Evolutionary conservation across 2,888 invertebrate genomes (phyloP).

Genomic region (Tetrapedia diversipes): DNA sequence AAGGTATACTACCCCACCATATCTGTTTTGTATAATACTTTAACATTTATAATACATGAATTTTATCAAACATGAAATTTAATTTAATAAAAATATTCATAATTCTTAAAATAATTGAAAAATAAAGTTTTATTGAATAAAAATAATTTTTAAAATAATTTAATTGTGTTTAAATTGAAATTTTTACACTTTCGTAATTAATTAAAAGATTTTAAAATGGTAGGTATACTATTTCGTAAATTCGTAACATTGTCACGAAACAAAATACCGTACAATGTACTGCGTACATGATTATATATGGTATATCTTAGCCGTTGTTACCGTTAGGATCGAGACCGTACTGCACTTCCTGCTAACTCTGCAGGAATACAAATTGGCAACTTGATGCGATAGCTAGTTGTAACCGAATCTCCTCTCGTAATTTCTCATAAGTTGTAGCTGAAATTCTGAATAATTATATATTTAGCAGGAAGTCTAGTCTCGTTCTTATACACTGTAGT

Average conservation of each 20-base stretch:
- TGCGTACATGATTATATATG: constrained; percentile 34
- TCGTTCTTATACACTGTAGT: too few species aligned
- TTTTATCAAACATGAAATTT: neutral
- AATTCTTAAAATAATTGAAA: neutral
- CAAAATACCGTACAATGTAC: constrained; percentile 47
- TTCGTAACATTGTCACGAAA: constrained; percentile 43
- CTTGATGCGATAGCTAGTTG: constrained; percentile 35
- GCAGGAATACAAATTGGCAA: constrained; percentile 64
- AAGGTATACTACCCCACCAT: neutral
- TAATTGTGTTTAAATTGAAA: neutral
- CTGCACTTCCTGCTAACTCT: constrained; percentile 64
- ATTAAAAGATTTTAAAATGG: neutral
- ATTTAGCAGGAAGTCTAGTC: neutral
- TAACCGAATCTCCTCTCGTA: constrained; percentile 35
- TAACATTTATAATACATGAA: neutral
- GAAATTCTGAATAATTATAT: neutral
- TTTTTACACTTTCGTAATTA: neutral
- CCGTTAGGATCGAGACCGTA: constrained; percentile 58
- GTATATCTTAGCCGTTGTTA: constrained; percentile 43
- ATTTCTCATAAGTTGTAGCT: constrained; percentile 4
- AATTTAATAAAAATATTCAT: neutral
- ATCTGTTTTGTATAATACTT: neutral
- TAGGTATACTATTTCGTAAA: constrained; percentile 17
- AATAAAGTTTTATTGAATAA: neutral
- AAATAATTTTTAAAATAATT: neutral